phyloP scores from a whole-genome alignment of 2,797 vertebrate genomes.

The Pachyuromys duprasi region DNA sequence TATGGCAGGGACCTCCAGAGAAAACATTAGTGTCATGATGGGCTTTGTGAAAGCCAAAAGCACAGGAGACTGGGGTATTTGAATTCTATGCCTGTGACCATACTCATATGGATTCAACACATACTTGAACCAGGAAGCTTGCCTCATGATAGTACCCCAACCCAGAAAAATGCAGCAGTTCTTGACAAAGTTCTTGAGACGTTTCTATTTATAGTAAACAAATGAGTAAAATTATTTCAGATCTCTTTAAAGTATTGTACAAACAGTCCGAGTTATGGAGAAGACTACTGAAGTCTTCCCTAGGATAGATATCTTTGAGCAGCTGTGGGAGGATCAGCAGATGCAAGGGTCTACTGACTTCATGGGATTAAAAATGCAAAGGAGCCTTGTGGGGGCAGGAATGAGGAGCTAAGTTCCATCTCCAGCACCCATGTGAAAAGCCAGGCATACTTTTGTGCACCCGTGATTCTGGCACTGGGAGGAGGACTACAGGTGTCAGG shows the following conservation, averaged over 20 bases:
- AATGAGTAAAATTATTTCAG: background rate
- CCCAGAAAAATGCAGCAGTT: background rate
- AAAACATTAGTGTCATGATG: slow-evolving; percentile 51
- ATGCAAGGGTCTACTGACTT: background rate
- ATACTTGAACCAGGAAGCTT: background rate
- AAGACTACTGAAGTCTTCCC: background rate
- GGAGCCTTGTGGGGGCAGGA: background rate
- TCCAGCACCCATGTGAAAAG: background rate
- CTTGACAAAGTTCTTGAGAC: background rate
- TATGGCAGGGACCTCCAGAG: slow-evolving; percentile 68
- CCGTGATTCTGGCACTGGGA: background rate
- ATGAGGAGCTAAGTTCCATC: background rate
- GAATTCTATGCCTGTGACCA: background rate
- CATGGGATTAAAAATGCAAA: background rate
- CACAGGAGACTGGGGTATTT: background rate
- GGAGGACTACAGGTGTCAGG: too few relatives aligned
- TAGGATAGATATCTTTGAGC: background rate
- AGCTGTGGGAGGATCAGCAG: background rate
- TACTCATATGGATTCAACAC: background rate
- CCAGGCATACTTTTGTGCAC: background rate
- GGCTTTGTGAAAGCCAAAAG: slow-evolving; percentile 50
- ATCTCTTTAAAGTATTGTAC: background rate
- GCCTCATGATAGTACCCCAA: background rate
- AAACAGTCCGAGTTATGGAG: background rate
- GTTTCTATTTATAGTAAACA: slow-evolving; percentile 8